Percentiles rank a stretch among this genome's conserved stretches.
Evolutionary conservation across 53 echinoderm and acorn worm species (phyloP).

Genomic region (Stichopus horrens): DNA sequence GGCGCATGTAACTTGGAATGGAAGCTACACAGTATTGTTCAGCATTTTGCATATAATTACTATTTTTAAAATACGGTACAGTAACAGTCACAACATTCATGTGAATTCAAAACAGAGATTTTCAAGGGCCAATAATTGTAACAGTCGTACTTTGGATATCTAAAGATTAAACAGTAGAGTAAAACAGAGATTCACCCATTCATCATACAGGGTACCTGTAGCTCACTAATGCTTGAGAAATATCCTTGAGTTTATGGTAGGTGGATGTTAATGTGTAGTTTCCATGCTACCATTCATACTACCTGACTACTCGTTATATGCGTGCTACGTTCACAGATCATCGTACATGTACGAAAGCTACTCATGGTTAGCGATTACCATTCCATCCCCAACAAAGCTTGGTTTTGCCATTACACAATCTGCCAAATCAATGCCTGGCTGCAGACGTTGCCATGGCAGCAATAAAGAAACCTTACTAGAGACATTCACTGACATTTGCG

Average conservation of each 20-base stretch:
- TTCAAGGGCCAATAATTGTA: too few species aligned
- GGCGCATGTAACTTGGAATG: too few species aligned
- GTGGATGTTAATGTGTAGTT: neutral
- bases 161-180: too few species aligned
- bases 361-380: neutral
- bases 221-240: neutral
- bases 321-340: neutral
- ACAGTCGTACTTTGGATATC: too few species aligned
- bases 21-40: too few species aligned
- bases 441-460: constrained; percentile 28
- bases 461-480: constrained; percentile 35
- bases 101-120: too few species aligned
- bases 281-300: neutral
- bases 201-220: too few species aligned
- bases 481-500: constrained; percentile 29
- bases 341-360: neutral
- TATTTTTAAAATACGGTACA: too few species aligned
- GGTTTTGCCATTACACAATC: constrained; percentile 32
- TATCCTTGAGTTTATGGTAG: constrained; percentile 4
- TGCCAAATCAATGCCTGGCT: constrained; percentile 35
- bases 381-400: neutral
- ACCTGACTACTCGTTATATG: neutral
- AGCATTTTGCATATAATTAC: too few species aligned
- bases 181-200: too few species aligned
- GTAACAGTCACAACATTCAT: too few species aligned